Evolutionary conservation across 2,797 vertebrate genomes (phyloP).

Genomic region (Lophius americanus): DNA sequence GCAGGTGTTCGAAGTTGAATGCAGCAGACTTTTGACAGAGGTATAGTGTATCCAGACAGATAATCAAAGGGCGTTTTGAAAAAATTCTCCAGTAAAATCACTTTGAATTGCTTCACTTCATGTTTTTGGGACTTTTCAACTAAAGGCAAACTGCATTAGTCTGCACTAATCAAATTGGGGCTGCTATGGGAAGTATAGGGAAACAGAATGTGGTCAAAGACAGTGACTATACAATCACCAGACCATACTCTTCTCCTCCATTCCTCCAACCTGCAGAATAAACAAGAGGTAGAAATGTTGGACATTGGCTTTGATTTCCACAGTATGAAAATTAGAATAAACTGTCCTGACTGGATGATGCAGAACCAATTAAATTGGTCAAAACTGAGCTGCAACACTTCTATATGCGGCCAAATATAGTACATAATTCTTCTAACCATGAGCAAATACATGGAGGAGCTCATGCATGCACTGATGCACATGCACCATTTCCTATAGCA

Average conservation of each 20-base stretch:
- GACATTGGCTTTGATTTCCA: constrained; percentile 40
- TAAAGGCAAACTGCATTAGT: constrained; percentile 42
- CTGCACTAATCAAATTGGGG: constrained; percentile 55
- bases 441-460: constrained; percentile 10
- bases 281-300: constrained; percentile 29
- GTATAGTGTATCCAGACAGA: no score
- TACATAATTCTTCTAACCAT: constrained; percentile 1
- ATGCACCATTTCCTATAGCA: constrained; percentile 6
- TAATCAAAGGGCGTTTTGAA: no score
- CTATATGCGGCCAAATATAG: neutral
- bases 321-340: constrained; percentile 21
- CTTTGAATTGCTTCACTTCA: constrained; percentile 31
- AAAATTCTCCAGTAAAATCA: constrained; percentile 8
- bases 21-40: no score
- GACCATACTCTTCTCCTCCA: constrained; percentile 24
- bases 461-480: constrained; percentile 7
- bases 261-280: constrained; percentile 18
- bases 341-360: constrained; percentile 4
- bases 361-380: constrained; percentile 8
- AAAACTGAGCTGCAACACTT: constrained; percentile 12
- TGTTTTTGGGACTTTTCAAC: constrained; percentile 29
- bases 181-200: constrained; percentile 36
- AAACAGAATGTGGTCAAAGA: constrained; percentile 44
- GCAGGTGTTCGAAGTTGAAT: neutral
- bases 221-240: constrained; percentile 37